Evolutionary conservation across 1,140 invertebrate species (phyloP).

Genomic region (Calycopis cecrops): DNA sequence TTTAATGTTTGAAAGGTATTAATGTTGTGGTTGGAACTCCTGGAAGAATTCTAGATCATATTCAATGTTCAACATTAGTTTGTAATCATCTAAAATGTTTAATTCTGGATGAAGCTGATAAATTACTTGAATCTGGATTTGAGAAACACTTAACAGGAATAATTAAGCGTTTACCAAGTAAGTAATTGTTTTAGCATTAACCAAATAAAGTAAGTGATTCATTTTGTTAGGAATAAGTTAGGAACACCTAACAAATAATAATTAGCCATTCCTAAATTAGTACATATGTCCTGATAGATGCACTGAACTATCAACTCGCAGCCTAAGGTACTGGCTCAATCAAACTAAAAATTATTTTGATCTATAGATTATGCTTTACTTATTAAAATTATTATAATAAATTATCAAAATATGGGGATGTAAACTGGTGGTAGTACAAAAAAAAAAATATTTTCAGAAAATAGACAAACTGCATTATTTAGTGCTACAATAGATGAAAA

Average conservation of each 20-base stretch:
- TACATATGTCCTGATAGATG: no score
- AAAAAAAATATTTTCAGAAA: conserved; percentile 64
- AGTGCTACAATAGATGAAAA: conserved; percentile 88
- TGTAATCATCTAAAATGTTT: conserved; percentile 87
- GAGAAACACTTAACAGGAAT: conserved; percentile 90
- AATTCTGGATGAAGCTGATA: conserved; percentile 90
- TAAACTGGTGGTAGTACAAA: no score
- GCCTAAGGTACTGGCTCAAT: no score
- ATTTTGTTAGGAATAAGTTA: no score
- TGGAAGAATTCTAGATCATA: conserved; percentile 87
- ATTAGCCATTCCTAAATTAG: no score
- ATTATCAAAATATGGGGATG: no score
- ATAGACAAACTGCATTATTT: conserved; percentile 88
- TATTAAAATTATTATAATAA: no score
- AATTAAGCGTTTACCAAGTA: conserved; percentile 85
- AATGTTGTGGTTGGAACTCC: conserved; percentile 90
- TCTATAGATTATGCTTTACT: no score
- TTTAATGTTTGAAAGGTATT: conserved; percentile 71
- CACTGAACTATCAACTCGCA: no score
- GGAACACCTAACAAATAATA: no score
- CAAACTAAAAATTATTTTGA: no score
- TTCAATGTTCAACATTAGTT: conserved; percentile 84
- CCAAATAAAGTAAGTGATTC: no score
- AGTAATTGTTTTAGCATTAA: conserved; percentile 42
- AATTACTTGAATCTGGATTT: conserved; percentile 90